Evolutionary conservation across 1,140 invertebrate species (phyloP).

Genomic region (Halesus radiatus): DNA sequence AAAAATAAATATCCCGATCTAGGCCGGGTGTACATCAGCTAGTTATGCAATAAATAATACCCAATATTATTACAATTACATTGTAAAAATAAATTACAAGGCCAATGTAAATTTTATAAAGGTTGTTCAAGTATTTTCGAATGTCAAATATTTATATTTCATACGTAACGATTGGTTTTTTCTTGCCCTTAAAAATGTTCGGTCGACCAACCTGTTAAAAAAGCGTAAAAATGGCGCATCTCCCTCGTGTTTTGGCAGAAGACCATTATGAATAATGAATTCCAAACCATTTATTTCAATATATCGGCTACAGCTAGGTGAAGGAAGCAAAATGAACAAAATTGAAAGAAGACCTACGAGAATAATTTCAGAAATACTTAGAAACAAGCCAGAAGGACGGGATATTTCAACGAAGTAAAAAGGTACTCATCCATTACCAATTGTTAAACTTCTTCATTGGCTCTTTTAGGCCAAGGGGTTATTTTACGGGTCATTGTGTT

Average conservation of each 20-base stretch:
- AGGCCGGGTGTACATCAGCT: no score
- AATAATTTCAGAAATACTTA: constrained; percentile 1
- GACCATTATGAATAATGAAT: constrained; percentile 49
- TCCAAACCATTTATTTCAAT: constrained; percentile 51
- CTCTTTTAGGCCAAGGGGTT: neutral
- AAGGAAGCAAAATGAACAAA: constrained; percentile 28
- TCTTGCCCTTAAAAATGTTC: constrained; percentile 25
- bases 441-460: no score
- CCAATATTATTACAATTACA: no score
- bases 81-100: no score
- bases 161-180: neutral
- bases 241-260: constrained; percentile 37
- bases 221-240: constrained; percentile 28
- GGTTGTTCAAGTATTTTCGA: no score
- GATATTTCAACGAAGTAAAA: neutral
- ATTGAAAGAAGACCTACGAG: constrained; percentile 35
- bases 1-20: no score
- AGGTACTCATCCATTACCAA: no score
- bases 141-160: neutral
- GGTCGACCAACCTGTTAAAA: constrained; percentile 33
- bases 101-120: no score
- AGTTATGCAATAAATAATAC: no score
- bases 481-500: neutral
- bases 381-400: neutral
- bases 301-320: constrained; percentile 43